A percentile compares a stretch with the other conserved stretches of the same genome.
These are phyloP conservation scores for Aspiorhynchus laticeps DNA, from an alignment of 2,113 vertebrate species.

Conservation along the genomic window DNA sequence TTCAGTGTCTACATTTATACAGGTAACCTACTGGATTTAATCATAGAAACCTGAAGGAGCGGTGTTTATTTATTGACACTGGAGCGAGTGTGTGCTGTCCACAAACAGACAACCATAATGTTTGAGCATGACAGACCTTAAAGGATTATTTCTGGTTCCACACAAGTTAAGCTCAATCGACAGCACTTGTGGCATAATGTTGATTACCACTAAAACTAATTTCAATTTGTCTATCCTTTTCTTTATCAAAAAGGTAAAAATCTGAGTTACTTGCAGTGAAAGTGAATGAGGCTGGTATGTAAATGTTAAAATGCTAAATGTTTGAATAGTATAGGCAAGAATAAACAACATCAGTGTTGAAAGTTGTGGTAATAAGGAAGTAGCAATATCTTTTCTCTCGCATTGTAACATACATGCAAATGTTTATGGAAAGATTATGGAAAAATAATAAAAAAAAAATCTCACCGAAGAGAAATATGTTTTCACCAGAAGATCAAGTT, in stretches of 20 bases:
- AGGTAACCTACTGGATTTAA: background rate
- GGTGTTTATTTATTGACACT: background rate
- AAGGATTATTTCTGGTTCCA: background rate
- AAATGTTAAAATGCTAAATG: background rate
- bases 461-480: too few species aligned
- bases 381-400: background rate
- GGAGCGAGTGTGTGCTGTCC: background rate
- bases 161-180: background rate
- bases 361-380: background rate
- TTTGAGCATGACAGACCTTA: background rate
- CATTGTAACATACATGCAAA: background rate
- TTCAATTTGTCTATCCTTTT: background rate
- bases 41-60: background rate
- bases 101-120: background rate
- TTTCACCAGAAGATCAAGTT: too few species aligned
- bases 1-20: background rate
- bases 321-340: background rate
- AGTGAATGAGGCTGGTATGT: background rate
- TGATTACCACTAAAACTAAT: background rate
- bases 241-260: background rate
- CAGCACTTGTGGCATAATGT: background rate
- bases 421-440: background rate
- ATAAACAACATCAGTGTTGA: background rate
- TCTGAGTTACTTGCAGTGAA: background rate
- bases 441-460: too few species aligned